A percentile compares a stretch with the other conserved stretches of the same genome.
phyloP scores from a whole-genome alignment of 2,113 vertebrate genomes.

The Saimiri boliviensis region DNA sequence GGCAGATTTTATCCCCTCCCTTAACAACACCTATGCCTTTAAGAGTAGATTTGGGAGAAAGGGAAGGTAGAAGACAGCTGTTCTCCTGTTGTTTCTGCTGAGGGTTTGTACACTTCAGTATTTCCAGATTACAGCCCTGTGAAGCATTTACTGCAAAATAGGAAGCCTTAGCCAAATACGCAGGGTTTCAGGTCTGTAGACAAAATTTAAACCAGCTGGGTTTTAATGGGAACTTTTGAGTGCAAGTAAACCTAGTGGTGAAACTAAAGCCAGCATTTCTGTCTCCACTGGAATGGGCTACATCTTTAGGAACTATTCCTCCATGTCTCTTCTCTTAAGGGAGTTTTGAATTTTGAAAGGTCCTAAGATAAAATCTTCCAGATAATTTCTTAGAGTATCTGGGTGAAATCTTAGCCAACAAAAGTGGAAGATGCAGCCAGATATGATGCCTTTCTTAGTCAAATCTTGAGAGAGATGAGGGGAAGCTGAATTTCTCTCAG shows the following conservation, averaged over 20 bases:
- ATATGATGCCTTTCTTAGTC: not conserved
- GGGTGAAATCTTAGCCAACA: conserved; percentile 5
- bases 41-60: conserved; percentile 34
- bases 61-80: conserved; percentile 53
- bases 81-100: conserved; percentile 49
- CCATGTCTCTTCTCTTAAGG: not conserved
- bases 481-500: not conserved
- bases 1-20: conserved; percentile 3
- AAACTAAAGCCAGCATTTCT: conserved; percentile 68
- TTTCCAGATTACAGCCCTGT: conserved; percentile 66
- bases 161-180: conserved; percentile 69
- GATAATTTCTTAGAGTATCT: conserved; percentile 28
- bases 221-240: conserved; percentile 70
- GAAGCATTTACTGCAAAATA: conserved; percentile 71
- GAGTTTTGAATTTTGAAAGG: conserved; percentile 52
- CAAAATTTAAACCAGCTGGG: conserved; percentile 78
- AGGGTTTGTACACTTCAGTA: conserved; percentile 45
- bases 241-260: conserved; percentile 53
- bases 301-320: conserved; percentile 12
- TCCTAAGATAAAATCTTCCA: conserved; percentile 20
- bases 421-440: not conserved
- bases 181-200: conserved; percentile 65
- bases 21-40: conserved; percentile 38
- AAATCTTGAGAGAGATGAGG: conserved; percentile 32
- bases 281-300: conserved; percentile 25